Base-by-base conservation (phyloP, 2,113 vertebrate genomes). In the Mobula birostris region DNA sequence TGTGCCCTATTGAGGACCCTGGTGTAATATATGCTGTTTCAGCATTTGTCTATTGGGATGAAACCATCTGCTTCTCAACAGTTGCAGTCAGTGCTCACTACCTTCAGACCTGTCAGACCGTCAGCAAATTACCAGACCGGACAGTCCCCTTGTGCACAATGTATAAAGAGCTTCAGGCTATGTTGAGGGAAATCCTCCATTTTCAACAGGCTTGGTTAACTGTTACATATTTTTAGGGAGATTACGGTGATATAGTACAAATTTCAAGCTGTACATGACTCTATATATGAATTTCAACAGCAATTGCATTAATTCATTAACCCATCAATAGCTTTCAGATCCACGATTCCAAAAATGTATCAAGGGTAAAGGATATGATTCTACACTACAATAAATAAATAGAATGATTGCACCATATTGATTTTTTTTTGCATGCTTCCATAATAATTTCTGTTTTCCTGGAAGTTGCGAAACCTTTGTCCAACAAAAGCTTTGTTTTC, bases 31-130 rank as follows among this genome's bases (percentile, higher is more conserved):
- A 93, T 93, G 90, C 68, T 93, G 90, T 74, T 93, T 93, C 90
- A 93, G 90, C 90, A 93, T 74, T 21, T 70, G 90, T 93, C 68
- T 93, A 24, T 74, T 72, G 90, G 90, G 90, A 93, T 74, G 32
- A 93, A 74, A 72, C 90, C 90, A 93, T 93, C 90, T 93, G 90
- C 90, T 93, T 74, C 90, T 93, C 90, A 93, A 93, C 90, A 93
- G 90, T 93, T 93, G 66, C 66, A 40, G 66, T 72, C 66, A 48
- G 90, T 48, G 88, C 70, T 92, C 90, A 72, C 66, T 72, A 93
- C 66, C 68, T 74, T 72, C 24, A 17, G 90, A 93, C 90, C 90
- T 93, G 68, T 93, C 68, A 93, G 32, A 40, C 66, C 68, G 17
- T 27, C 48, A 48, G 66, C 68, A 74, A 40, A 93, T 72, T 93